These are phyloP conservation scores for Drosophila navojoa DNA, from an alignment of 1,140 invertebrate species.

Conservation along the genomic window DNA sequence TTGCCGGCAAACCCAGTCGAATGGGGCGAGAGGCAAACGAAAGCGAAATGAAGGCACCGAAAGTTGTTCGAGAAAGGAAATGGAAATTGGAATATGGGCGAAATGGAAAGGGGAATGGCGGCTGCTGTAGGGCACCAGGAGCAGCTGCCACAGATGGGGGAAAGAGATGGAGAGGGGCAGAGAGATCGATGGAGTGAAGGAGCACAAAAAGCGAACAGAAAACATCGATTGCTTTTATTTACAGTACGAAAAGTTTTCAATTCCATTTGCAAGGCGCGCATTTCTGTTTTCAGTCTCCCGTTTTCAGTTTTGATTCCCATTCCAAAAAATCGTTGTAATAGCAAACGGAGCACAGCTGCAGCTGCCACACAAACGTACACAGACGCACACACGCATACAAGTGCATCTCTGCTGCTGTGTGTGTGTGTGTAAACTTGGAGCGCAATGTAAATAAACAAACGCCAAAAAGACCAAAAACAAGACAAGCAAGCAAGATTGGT, in stretches of 20 bases:
- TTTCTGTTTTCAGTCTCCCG: constrained; percentile 20
- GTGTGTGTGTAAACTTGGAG: constrained; percentile 71
- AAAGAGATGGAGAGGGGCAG: neutral
- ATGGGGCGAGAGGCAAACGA: constrained; percentile 22
- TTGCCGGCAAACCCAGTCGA: constrained; percentile 4
- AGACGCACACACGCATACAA: constrained; percentile 15
- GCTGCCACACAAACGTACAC: constrained; percentile 26
- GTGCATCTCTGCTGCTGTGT: constrained; percentile 17
- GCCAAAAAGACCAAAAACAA: constrained; percentile 65
- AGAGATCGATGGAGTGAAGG: constrained; percentile 10
- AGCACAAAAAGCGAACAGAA: constrained; percentile 20
- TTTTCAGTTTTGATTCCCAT: constrained; percentile 39
- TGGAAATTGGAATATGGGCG: constrained; percentile 1
- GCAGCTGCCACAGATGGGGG: constrained; percentile 16
- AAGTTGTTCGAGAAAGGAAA: constrained; percentile 12
- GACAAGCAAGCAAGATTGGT: constrained; percentile 28
- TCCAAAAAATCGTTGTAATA: constrained; percentile 41
- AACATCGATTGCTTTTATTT: constrained; percentile 45
- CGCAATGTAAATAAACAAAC: constrained; percentile 81
- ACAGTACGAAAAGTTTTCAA: constrained; percentile 64
- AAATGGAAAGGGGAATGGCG: neutral
- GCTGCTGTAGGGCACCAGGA: constrained; percentile 35
- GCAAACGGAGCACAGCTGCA: constrained; percentile 64
- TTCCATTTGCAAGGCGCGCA: constrained; percentile 47
- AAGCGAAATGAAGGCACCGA: constrained; percentile 36